A percentile compares a stretch with the other conserved stretches of the same genome.
Conservation (phyloP, 2,113 vertebrate species). For the Cichladusa arquata region DNA sequence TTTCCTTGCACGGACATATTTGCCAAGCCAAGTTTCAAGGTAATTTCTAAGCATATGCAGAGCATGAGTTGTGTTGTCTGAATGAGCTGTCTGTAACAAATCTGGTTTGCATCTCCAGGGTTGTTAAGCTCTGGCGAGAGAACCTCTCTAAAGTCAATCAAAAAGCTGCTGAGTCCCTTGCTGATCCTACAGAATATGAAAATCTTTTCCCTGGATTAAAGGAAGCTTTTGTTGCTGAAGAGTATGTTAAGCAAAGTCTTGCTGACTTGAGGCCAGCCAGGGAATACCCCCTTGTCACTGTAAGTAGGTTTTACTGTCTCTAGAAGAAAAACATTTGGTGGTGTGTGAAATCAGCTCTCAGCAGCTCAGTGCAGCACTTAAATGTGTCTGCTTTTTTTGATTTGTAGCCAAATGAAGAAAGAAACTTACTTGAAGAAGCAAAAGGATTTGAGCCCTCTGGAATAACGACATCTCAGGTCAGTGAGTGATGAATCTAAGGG, state of each 20-base stretch:
- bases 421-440: constrained; percentile 92
- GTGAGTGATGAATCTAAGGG: background rate
- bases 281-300: constrained; percentile 92
- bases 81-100: background rate
- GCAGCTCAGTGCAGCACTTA: background rate
- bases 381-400: background rate
- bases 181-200: constrained; percentile 97
- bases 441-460: constrained; percentile 83
- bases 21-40: constrained; percentile 97
- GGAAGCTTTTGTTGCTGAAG: constrained; percentile 92
- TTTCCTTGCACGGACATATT: constrained; percentile 93
- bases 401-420: constrained; percentile 92
- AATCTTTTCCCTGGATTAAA: constrained; percentile 96
- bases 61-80: background rate
- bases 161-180: constrained; percentile 95
- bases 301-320: constrained; percentile 62
- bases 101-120: constrained; percentile 64
- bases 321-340: background rate
- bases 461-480: constrained; percentile 73
- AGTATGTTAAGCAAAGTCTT: constrained; percentile 84
- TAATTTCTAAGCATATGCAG: constrained; percentile 18
- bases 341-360: background rate
- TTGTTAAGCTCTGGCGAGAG: constrained; percentile 96
- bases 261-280: constrained; percentile 81
- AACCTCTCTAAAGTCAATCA: constrained; percentile 93